Base-by-base conservation (phyloP, 1,140 invertebrate genomes). In the Brachionus calyciflorus region DNA sequence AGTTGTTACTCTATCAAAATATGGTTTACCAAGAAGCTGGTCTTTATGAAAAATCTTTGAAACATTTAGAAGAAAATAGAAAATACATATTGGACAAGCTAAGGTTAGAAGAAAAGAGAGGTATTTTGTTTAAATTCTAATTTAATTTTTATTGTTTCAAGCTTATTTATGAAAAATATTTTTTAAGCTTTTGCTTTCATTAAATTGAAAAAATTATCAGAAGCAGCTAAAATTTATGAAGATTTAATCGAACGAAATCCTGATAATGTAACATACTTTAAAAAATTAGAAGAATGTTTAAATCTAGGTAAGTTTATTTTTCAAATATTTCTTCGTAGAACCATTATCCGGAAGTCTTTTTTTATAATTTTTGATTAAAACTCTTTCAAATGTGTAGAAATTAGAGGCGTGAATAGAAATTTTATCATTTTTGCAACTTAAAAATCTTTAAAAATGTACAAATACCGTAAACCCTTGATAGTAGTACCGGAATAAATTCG, bases 1-100 rank as follows among this genome's bases (percentile, higher is more conserved):
- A 99, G 85, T 86, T 99, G 78, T 85, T 99, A 30, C 86, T 99
- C 2, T 99, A 99, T 85, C 94, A 99, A 86, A 95, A 96, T 85
- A 89, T 95, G 89, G 92, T 99, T 12, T 89, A 98, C 79, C 90
- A 92, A 80, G 96, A 99, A 86, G 93, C 93, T 21, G 92, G 92
- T 12, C 89, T 90, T 80, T 81, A 86, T 48, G 88, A 92, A 78
- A 90, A 92, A 81, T 96, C 95, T 3, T 84, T 98, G 46, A 89
- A 90, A 79, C 93, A 97, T 87, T 86, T 99, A 79, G 88, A 91
- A 78, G 90, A 90, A 79, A 92, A 93, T 85, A 89, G 92, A 83
- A 87, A 88, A 80, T 90, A 94, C 87, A 97, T 99, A 82, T 91
- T 92, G 81, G 96, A 99, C 87, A 93, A 94, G 83, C 87, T 97